Conservation (phyloP, 2,888 invertebrate genomes). For the Anorthoa munda region DNA sequence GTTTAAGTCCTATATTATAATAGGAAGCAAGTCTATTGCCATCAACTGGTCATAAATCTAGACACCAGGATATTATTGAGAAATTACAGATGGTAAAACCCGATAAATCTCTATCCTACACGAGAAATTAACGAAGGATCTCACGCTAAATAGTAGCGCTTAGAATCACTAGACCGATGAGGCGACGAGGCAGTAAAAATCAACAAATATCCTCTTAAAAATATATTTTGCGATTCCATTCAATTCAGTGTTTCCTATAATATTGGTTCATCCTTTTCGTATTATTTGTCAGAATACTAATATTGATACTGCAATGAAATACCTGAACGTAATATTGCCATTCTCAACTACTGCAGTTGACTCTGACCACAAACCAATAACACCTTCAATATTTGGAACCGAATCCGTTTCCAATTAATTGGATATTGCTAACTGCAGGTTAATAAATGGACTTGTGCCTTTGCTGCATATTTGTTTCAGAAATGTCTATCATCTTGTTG, state of each 20-base stretch:
- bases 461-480: neutral
- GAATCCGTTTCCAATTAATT: constrained; percentile 28
- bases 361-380: constrained; percentile 16
- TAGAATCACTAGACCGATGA: too few relatives aligned
- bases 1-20: too few relatives aligned
- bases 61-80: too few relatives aligned
- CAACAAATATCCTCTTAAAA: too few relatives aligned
- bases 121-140: too few relatives aligned
- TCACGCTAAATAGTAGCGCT: too few relatives aligned
- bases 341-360: constrained; percentile 2
- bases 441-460: neutral
- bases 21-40: too few relatives aligned
- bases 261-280: too few relatives aligned
- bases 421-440: neutral
- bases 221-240: neutral
- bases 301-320: constrained; percentile 4
- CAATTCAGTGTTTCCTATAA: neutral
- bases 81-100: too few relatives aligned
- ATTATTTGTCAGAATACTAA: neutral
- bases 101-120: too few relatives aligned
- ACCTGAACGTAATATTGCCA: neutral
- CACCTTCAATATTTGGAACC: constrained; percentile 17
- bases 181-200: too few relatives aligned
- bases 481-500: neutral
- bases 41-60: too few relatives aligned